Conservation (phyloP, 2,888 invertebrate species). For the Galeruca laticollis region DNA sequence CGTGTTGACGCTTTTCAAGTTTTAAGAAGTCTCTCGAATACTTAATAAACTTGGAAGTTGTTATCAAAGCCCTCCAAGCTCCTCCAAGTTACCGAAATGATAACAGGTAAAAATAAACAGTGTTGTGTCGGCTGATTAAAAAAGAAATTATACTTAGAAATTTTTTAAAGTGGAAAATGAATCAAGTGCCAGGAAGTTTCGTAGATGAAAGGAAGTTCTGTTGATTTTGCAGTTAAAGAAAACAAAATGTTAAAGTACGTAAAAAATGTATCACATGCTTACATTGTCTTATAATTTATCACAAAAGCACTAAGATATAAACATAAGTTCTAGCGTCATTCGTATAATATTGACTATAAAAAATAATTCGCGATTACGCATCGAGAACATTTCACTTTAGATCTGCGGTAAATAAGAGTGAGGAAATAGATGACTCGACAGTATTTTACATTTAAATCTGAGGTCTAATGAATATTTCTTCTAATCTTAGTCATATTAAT, state of each 20-base stretch:
- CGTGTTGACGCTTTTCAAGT: constrained; percentile 32
- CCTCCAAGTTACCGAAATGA: constrained; percentile 17
- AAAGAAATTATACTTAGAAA: constrained; percentile 12
- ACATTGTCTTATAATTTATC: no score
- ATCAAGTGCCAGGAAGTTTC: background rate
- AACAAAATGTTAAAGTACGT: background rate
- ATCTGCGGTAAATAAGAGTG: background rate
- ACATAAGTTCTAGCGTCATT: background rate
- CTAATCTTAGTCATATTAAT: background rate
- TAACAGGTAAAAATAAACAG: constrained; percentile 23
- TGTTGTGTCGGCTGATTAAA: constrained; percentile 8
- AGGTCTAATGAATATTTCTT: background rate
- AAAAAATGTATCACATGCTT: background rate
- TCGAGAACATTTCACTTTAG: background rate
- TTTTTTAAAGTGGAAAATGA: constrained; percentile 11
- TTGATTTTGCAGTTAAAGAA: background rate
- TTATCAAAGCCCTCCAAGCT: constrained; percentile 36
- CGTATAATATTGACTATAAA: background rate
- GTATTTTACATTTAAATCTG: background rate
- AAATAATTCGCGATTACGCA: background rate
- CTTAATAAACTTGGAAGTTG: constrained; percentile 35
- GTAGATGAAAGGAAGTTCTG: background rate
- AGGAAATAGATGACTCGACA: no score
- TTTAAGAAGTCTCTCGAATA: constrained; percentile 32
- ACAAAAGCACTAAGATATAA: no score